Base-by-base conservation (phyloP, 2,797 vertebrate species). In the Sarcoramphus papa region DNA sequence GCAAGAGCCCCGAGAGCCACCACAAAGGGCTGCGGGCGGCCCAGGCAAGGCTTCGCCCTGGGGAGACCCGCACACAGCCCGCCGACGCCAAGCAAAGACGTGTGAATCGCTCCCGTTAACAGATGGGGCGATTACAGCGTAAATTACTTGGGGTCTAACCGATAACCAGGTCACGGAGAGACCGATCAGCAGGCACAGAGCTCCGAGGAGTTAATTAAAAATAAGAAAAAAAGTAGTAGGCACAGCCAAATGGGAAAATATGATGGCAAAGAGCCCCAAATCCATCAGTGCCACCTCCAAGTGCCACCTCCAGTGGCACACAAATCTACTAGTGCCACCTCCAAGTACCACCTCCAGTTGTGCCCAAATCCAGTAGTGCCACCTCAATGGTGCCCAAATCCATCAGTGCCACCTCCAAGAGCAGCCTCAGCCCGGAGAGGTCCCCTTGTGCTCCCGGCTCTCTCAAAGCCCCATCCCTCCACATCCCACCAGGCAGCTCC, bases 111-210 rank as follows among this genome's bases (percentile, higher is more conserved):
- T 93, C 50, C 31, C 6, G 1, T 67, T 93, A 95, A 92, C 93
- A 95, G 96, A 97, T 84, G 92, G 88, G 81, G 45, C 0, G 1
- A 93, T 88, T 90, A 90, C n/a, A 41, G 85, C 2, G 0, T 37
- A 56, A 83, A 27, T 90, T 74, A 80, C 73, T 68, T 27, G 62
- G 81, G 88, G 88, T 94, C 87, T 90, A 69, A 94, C 60, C 9
- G 0, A 90, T 74, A 94, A 59, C 60, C 78, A 50, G 90, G 85
- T 89, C 93, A 95, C 1, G 0, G 45, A 68, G 60, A 63, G n/a
- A 88, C 69, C 2, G 8, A 80, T 3, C 24, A 17, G 47, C 94
- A 62, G 37, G 50, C 70, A 1, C 43, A 47, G 43, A 83, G 81
- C 56, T 67, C 75, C 3, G 0, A 63, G 45, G 51, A 85, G 35